A percentile compares a stretch with the other conserved stretches of the same genome.
Conservation (phyloP, 2,113 vertebrate genomes). For the Heliornis fulica region DNA sequence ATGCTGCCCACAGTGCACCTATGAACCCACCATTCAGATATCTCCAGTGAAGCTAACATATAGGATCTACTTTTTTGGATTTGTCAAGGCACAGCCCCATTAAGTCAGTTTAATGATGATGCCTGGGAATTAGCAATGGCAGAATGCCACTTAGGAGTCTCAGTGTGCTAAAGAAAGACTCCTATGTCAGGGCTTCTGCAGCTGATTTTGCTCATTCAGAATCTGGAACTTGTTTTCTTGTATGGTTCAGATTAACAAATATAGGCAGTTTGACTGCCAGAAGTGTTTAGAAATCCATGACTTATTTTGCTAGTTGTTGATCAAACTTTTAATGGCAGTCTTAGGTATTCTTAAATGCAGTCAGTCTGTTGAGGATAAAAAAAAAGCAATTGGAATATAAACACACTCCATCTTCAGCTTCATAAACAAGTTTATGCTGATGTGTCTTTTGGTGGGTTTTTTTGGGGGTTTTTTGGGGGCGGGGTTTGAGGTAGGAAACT, state of each 20-base stretch:
- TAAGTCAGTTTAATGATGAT: not conserved
- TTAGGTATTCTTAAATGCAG: not conserved
- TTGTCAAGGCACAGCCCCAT: not conserved
- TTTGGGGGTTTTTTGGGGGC: too few species aligned
- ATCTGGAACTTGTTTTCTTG: not conserved
- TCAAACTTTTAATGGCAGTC: not conserved
- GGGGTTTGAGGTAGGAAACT: not conserved
- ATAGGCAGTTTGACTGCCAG: not conserved
- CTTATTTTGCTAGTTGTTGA: not conserved
- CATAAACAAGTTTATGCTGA: not conserved
- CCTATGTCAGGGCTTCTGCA: not conserved
- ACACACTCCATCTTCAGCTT: not conserved
- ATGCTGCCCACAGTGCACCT: not conserved
- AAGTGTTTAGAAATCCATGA: not conserved
- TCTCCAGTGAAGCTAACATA: rapidly evolving
- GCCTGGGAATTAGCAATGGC: not conserved
- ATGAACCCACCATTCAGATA: not conserved
- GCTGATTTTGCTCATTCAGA: not conserved
- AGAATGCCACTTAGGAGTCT: not conserved
- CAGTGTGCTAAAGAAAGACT: not conserved
- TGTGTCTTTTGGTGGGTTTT: not conserved
- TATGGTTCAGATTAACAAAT: not conserved
- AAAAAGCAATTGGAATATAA: not conserved
- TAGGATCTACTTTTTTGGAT: not conserved
- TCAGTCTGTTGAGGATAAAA: not conserved